Percentiles rank a stretch among this genome's conserved stretches.
These are phyloP conservation scores for Theodoxus fluviatilis DNA, from an alignment of 2,888 invertebrate genomes.

Conservation along the genomic window DNA sequence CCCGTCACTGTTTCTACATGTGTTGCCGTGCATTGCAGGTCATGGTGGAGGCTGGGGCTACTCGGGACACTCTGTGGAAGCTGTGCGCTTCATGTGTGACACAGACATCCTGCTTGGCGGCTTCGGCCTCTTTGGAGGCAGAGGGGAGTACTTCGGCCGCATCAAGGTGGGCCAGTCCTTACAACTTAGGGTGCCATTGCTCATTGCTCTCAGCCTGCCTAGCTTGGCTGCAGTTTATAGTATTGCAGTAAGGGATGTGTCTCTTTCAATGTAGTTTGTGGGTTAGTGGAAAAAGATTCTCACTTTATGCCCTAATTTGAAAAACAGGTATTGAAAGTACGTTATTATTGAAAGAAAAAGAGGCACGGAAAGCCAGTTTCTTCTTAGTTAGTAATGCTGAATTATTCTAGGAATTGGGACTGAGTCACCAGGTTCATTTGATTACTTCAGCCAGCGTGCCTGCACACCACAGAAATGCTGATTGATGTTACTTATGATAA, in stretches of 20 bases:
- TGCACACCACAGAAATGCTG: no score
- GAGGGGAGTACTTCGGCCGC: slow-evolving; percentile 94
- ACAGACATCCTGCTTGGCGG: slow-evolving; percentile 90
- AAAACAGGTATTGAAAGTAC: no score
- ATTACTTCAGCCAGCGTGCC: no score
- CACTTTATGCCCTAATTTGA: background rate
- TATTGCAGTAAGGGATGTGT: background rate
- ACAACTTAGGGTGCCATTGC: no score
- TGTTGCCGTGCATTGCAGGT: slow-evolving; percentile 67
- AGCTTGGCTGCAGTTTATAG: background rate
- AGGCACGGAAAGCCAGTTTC: no score
- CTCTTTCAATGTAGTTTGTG: background rate
- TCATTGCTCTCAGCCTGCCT: background rate
- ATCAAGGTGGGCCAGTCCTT: no score
- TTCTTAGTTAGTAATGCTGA: no score
- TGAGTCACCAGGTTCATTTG: no score
- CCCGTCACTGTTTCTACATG: background rate
- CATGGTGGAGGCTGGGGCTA: slow-evolving; percentile 99
- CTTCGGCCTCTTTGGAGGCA: slow-evolving; percentile 92
- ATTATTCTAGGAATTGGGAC: no score
- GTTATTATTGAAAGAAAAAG: no score
- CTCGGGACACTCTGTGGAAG: slow-evolving; percentile 94
- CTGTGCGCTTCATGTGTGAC: slow-evolving; percentile 91
- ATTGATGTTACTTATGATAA: no score
- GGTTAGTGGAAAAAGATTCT: background rate